Base-by-base conservation (phyloP, 2,113 vertebrate species). In the Tapirus terrestris region DNA sequence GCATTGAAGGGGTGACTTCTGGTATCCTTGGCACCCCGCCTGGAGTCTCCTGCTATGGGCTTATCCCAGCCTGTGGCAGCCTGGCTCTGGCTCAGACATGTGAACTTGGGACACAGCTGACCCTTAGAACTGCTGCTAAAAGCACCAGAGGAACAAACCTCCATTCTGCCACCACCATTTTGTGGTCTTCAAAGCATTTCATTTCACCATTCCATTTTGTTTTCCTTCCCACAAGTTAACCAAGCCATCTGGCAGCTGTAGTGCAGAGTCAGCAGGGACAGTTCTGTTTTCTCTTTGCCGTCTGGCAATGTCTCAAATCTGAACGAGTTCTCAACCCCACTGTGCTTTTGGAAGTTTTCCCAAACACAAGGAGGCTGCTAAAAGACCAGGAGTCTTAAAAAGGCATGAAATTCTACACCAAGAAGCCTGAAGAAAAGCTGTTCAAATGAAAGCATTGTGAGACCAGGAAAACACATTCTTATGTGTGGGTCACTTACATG, bases 231-330 rank as follows among this genome's bases (percentile, higher is more conserved):
- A 29, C 29, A 65, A 56, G 48, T 96, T 45, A 70, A 65, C 89
- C 82, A 95, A 87, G 91, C 98, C 98, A 36, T 94, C 85, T 98
- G 97, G 97, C 97, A 97, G 88, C 45, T 1, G 0, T 65, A 3
- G 4, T 80, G 97, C 94, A n/a, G 58, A 48, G 80, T 98, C 97
- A 98, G 98, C 98, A 98, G 68, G 93, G 97, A 94, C 2, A 12
- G 60, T 18, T 72, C 83, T 93, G 13, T 84, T 87, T 81, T 89
- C 60, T 51, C 51, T 95, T 79, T 45, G 1, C 33, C 88, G 43
- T 82, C 56, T 97, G 91, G 63, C 61, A 72, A 36, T 31, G 3
- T 3, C 72, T 98, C 67, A 67, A 85, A 86, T 75, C 53, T 91
- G 23, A 61, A 27, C 1, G 1, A 65, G 61, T 58, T 96, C 84